Percentiles rank a stretch among this genome's conserved stretches.
These are phyloP conservation scores for Ictalurus punctatus DNA, from an alignment of 2,113 vertebrate species.

Conservation along the genomic window DNA sequence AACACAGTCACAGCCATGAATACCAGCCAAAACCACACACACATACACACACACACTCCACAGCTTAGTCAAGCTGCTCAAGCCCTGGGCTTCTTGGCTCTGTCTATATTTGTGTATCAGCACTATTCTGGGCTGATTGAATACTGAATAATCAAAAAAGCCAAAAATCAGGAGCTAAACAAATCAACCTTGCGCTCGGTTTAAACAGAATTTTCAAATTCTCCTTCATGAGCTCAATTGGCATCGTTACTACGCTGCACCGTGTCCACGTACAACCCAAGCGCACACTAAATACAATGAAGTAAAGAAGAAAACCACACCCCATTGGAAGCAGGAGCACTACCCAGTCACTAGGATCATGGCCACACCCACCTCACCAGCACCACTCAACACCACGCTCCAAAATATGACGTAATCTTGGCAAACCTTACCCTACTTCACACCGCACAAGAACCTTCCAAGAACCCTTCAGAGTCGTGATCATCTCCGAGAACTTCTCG, in stretches of 20 bases:
- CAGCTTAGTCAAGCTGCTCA: conserved; percentile 30
- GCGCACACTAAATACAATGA: background rate
- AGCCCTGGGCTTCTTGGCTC: conserved; percentile 34
- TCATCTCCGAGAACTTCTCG: background rate
- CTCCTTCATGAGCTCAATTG: background rate
- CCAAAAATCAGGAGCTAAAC: background rate
- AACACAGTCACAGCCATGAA: conserved; percentile 43
- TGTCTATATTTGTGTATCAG: conserved; percentile 26
- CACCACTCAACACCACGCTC: background rate
- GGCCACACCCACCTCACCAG: conserved; percentile 35
- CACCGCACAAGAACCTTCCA: background rate
- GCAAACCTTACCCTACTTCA: background rate
- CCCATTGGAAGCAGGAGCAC: conserved; percentile 24
- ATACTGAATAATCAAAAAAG: conserved; percentile 12
- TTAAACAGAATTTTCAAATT: background rate
- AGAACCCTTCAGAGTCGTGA: background rate
- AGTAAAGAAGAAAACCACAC: conserved; percentile 16
- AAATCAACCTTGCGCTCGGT: background rate
- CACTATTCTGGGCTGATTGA: conserved; percentile 24
- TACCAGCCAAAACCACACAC: conserved; percentile 23
- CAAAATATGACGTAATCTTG: conserved; percentile 33
- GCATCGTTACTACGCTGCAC: background rate
- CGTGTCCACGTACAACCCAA: background rate
- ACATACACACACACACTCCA: background rate
- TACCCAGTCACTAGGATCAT: background rate